Percentiles rank a stretch among this genome's conserved stretches.
These are phyloP conservation scores for Macrocentrus cingulum DNA, from an alignment of 1,140 invertebrate genomes.

Conservation along the genomic window DNA sequence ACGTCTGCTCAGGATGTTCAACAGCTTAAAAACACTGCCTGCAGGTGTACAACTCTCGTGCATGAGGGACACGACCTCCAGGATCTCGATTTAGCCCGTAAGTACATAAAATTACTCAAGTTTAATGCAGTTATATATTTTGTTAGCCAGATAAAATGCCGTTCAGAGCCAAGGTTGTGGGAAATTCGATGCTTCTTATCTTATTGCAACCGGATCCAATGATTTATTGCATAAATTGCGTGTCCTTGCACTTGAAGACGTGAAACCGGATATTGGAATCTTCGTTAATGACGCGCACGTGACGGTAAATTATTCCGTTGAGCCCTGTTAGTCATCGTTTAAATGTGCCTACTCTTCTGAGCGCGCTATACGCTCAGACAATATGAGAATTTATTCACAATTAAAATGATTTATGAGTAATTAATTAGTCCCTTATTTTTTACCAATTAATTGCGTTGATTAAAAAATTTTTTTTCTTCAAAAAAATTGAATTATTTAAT, in stretches of 20 bases:
- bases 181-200: not conserved
- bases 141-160: not conserved
- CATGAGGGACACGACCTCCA: constrained; percentile 50
- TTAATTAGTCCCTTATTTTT: too few species aligned
- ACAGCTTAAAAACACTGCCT: constrained; percentile 42
- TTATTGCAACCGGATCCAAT: constrained; percentile 3
- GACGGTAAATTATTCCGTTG: not conserved
- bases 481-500: too few species aligned
- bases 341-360: too few species aligned
- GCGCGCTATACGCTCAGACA: too few species aligned
- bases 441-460: too few species aligned
- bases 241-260: constrained; percentile 41
- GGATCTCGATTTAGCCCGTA: constrained; percentile 48
- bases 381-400: too few species aligned
- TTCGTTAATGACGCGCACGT: not conserved
- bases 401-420: too few species aligned
- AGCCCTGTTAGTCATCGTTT: not conserved
- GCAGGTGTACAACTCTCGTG: constrained; percentile 52
- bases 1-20: constrained; percentile 40
- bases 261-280: constrained; percentile 37
- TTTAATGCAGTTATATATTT: not conserved
- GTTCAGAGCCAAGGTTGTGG: too few species aligned
- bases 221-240: constrained; percentile 5
- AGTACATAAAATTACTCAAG: constrained; percentile 26
- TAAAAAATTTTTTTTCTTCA: too few species aligned